Conservation (phyloP, 2,113 vertebrate genomes). For the Tretioscincus oriximinensis region DNA sequence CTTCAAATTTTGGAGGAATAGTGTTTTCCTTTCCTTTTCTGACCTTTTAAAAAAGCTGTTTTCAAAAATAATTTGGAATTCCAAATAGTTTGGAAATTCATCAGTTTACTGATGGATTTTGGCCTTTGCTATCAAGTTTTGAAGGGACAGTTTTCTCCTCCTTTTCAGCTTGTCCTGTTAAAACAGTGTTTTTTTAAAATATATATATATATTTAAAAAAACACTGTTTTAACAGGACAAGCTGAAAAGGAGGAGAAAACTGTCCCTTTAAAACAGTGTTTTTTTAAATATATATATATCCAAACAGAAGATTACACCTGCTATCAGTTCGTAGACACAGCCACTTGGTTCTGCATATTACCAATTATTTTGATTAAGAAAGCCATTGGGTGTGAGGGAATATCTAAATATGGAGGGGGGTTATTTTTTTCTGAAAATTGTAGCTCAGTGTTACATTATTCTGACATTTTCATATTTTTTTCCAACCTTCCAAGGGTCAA, state of each 20-base stretch:
- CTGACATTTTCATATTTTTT: background rate
- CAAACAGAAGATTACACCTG: constrained; percentile 67
- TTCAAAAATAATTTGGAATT: too few relatives aligned
- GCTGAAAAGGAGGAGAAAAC: too few relatives aligned
- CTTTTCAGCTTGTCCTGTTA: constrained; percentile 7
- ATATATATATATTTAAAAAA: too few relatives aligned
- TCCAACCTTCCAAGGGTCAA: constrained; percentile 41
- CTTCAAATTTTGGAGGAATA: constrained; percentile 44
- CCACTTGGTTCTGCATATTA: constrained; percentile 57
- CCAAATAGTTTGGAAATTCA: too few relatives aligned
- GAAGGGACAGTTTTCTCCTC: too few relatives aligned
- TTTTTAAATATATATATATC: too few relatives aligned
- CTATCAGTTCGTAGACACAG: constrained; percentile 15
- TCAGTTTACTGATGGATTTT: too few relatives aligned
- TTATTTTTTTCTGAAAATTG: constrained; percentile 18
- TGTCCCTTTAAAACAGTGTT: constrained; percentile 31
- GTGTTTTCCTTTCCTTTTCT: background rate
- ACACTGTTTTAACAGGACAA: too few relatives aligned
- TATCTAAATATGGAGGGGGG: constrained; percentile 44
- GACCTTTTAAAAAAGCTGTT: too few relatives aligned
- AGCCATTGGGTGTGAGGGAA: constrained; percentile 57
- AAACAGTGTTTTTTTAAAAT: constrained; percentile 45
- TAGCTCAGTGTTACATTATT: constrained; percentile 32
- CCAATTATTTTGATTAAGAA: constrained; percentile 67
- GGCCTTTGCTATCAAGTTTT: too few relatives aligned